These are phyloP conservation scores for Dipodomys stephensi DNA, from an alignment of 2,113 vertebrate genomes.

Conservation along the genomic window DNA sequence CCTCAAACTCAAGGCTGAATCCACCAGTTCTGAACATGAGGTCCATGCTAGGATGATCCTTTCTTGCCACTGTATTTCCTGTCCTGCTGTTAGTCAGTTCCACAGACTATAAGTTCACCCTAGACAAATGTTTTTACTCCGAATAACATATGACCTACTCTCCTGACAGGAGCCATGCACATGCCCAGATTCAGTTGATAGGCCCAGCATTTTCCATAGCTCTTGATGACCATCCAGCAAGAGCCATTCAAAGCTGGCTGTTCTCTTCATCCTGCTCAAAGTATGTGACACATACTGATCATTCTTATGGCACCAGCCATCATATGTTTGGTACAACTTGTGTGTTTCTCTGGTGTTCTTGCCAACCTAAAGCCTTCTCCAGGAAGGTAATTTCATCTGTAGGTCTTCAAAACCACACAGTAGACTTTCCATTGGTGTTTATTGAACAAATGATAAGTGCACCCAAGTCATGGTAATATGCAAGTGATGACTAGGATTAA, in stretches of 20 bases:
- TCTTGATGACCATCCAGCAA: background rate
- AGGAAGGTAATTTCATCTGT: background rate
- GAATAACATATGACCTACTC: background rate
- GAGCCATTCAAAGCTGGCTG: background rate
- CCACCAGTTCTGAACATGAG: background rate
- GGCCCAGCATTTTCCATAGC: background rate
- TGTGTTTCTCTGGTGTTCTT: background rate
- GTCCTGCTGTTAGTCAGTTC: background rate
- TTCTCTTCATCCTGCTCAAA: background rate
- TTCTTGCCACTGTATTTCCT: background rate
- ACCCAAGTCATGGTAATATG: too few relatives aligned
- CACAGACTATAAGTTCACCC: background rate
- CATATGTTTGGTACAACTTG: background rate
- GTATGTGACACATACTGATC: background rate
- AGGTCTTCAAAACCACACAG: background rate
- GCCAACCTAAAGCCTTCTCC: background rate
- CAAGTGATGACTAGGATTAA: background rate
- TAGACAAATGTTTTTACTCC: background rate
- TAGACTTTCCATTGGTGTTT: background rate
- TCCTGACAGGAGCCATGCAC: accelerated
- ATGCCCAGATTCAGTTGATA: background rate
- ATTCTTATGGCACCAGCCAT: background rate
- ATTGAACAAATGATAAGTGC: background rate
- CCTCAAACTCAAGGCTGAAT: background rate
- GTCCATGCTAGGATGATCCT: background rate